Base-by-base conservation (phyloP, 2,797 vertebrate species). In the Enteromius radiatus region DNA sequence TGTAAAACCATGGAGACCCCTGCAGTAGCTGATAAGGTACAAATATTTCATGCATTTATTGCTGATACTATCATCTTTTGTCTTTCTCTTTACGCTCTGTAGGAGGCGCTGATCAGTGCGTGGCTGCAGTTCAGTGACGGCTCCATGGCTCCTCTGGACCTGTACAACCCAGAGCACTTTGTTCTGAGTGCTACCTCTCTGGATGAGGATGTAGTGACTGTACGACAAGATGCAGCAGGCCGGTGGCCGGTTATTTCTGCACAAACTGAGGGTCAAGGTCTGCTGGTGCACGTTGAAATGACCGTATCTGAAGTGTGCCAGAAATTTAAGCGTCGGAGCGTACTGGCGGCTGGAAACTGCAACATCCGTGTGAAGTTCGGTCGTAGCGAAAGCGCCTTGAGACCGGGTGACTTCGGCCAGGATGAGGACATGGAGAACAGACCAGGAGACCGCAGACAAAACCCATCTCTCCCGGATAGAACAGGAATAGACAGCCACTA, bases 91-190 rank as follows among this genome's bases (percentile, higher is more conserved):
- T 91, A 2, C 4, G 1, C 82, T 90, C 74, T 49, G 7, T 90
- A 99, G 98, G 98, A 99, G 89, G 97, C 97, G 2, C 90, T 98
- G 87, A 91, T 98, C 85, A 98, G 97, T 82, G 95, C 95, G 3
- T 99, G 98, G 98, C 95, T 99, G 15, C 97, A 97, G 91, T 99
- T 98, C 94, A 99, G 96, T 0, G 98, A 99, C 0, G 96, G 97
- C 88, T 96, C 97, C 0, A 93, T 95, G 78, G 96, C 97, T 0
- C 97, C 97, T 0, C 91, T 99, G 84, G 97, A 98, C 87, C 95
- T 98, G 56, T 99, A 98, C 7, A 93, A 96, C 88, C 38, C 94
- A 0, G 95, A 95, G 83, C 95, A 95, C 87, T 99, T 98, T 84
- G 90, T 95, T 9, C 94, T 99, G 76, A 95, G 95, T 0, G 95